Conservation (phyloP, 2,113 vertebrate species). For the Phaethon lepturus region DNA sequence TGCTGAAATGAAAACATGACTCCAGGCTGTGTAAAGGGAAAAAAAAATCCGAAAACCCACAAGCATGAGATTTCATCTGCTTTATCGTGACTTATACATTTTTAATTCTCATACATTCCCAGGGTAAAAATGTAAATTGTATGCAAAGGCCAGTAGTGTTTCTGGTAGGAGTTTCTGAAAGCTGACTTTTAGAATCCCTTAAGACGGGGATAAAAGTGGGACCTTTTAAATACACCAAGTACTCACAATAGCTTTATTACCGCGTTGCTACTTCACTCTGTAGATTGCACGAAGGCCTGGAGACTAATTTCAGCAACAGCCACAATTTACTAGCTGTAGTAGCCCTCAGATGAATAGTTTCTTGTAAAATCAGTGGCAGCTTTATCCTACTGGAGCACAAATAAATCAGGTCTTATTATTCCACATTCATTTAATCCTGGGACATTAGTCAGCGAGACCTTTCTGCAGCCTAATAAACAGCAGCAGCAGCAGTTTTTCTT, state of each 20-base stretch:
- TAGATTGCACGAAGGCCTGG: slow-evolving; percentile 75
- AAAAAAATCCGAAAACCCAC: neutral
- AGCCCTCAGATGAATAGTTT: slow-evolving; percentile 87
- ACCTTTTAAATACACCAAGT: slow-evolving; percentile 76
- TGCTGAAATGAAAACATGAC: neutral
- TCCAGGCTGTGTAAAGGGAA: neutral
- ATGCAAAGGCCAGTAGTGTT: slow-evolving; percentile 10
- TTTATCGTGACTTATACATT: slow-evolving; percentile 5
- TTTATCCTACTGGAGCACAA: slow-evolving; percentile 82
- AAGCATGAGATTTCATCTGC: neutral
- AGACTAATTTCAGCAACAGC: slow-evolving; percentile 83
- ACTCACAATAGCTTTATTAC: slow-evolving; percentile 79
- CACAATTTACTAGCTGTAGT: slow-evolving; percentile 82
- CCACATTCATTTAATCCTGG: slow-evolving; percentile 87
- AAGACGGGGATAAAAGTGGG: slow-evolving; percentile 59
- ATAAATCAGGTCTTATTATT: slow-evolving; percentile 91
- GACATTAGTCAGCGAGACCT: slow-evolving; percentile 87
- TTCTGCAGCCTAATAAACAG: slow-evolving; percentile 87
- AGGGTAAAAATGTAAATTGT: slow-evolving; percentile 12
- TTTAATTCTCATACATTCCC: slow-evolving; percentile 50
- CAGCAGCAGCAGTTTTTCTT: slow-evolving; percentile 87
- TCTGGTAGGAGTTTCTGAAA: slow-evolving; percentile 50
- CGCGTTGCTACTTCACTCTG: slow-evolving; percentile 64
- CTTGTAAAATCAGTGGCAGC: slow-evolving; percentile 86
- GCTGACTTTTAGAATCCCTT: slow-evolving; percentile 62